Conservation (phyloP, 2,113 vertebrate genomes). For the Pomatostomus ruficeps region DNA sequence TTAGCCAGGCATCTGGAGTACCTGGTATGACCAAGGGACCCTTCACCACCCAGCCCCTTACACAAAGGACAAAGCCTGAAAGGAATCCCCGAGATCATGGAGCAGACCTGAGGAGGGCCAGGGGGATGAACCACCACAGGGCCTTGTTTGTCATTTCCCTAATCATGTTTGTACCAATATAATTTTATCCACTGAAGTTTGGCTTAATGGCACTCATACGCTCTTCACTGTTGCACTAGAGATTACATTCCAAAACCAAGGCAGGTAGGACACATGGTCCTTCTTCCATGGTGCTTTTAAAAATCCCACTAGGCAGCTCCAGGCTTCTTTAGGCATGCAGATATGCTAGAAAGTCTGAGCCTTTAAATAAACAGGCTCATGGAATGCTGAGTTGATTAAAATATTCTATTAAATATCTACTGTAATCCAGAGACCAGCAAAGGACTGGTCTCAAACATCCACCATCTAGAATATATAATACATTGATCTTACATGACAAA, state of each 20-base stretch:
- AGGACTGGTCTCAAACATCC: neutral
- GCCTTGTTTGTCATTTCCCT: neutral
- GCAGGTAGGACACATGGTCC: neutral
- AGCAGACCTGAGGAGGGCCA: neutral
- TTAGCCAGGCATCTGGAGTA: neutral
- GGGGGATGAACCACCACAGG: neutral
- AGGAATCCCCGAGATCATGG: neutral
- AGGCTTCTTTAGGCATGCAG: neutral
- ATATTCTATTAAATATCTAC: neutral
- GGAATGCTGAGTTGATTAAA: neutral
- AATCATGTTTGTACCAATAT: neutral
- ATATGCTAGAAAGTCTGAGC: neutral
- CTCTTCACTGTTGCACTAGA: neutral
- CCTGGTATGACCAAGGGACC: too few species aligned
- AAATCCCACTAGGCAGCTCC: neutral
- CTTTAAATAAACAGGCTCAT: neutral
- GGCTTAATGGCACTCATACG: neutral
- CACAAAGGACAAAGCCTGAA: neutral
- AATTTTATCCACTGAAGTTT: neutral
- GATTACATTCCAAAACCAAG: neutral
- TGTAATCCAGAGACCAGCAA: neutral
- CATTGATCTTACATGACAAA: neutral
- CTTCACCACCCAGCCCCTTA: neutral
- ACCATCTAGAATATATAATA: neutral
- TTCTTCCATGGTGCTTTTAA: neutral